These are phyloP conservation scores for Cotesia glomerata DNA, from an alignment of 1,140 invertebrate species.

Conservation along the genomic window DNA sequence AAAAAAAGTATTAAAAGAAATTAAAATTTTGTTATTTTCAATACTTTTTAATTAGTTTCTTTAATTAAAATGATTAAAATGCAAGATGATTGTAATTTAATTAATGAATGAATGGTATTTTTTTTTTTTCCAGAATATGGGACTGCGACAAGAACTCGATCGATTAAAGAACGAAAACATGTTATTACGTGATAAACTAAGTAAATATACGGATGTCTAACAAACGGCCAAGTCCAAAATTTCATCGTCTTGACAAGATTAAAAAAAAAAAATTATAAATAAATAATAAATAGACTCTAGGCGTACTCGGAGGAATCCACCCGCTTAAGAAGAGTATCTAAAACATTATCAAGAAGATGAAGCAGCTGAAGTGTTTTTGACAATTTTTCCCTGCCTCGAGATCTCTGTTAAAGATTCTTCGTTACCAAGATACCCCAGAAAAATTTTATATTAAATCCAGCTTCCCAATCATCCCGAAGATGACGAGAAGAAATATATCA, in stretches of 20 bases:
- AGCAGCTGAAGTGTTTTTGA: conserved; percentile 5
- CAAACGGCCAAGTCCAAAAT: conserved; percentile 35
- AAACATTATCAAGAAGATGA: not conserved
- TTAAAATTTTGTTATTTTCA: no score
- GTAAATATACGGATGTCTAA: conserved; percentile 85
- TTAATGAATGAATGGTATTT: not conserved
- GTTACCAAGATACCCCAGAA: not conserved
- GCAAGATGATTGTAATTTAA: not conserved
- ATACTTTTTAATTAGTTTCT: no score
- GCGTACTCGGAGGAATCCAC: not conserved
- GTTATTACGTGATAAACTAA: conserved; percentile 83
- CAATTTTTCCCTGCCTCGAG: conserved; percentile 3
- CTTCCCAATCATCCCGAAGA: not conserved
- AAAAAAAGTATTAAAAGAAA: no score
- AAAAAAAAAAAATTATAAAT: conserved; percentile 5
- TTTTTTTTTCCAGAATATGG: conserved; percentile 74
- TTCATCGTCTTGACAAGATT: not conserved
- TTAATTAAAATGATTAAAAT: no score
- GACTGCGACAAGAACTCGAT: conserved; percentile 84
- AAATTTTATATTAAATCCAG: not conserved
- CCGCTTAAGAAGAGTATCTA: not conserved
- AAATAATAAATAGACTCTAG: not conserved
- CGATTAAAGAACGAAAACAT: conserved; percentile 90
- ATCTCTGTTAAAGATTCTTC: conserved; percentile 33
- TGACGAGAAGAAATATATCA: conserved; percentile 1